Percentiles rank a stretch among this genome's conserved stretches.
phyloP scores from a whole-genome alignment of 2,888 invertebrate genomes.

The Drosophila barbarae region DNA sequence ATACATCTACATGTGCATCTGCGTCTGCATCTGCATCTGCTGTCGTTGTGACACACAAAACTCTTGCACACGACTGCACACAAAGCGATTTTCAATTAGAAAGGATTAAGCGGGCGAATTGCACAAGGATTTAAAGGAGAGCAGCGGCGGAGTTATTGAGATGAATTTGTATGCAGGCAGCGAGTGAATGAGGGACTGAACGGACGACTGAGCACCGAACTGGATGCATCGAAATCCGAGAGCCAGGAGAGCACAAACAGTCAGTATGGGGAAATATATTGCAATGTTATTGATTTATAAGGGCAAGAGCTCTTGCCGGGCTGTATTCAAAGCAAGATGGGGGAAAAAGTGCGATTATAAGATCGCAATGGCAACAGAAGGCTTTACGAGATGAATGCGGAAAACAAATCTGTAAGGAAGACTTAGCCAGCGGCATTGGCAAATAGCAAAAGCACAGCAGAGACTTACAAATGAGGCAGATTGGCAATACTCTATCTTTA shows the following conservation, averaged over 20 bases:
- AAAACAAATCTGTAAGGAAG: slow-evolving; percentile 53
- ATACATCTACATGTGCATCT: slow-evolving; percentile 1
- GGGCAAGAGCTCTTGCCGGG: slow-evolving; percentile 55
- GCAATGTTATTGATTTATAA: slow-evolving; percentile 70
- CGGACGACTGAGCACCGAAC: slow-evolving; percentile 35
- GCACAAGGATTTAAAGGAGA: slow-evolving; percentile 68
- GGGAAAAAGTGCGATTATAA: slow-evolving; percentile 14
- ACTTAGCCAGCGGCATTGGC: slow-evolving; percentile 39
- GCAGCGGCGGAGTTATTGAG: slow-evolving; percentile 63
- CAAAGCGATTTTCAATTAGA: slow-evolving; percentile 72
- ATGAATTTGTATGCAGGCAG: slow-evolving; percentile 64
- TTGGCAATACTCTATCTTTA: slow-evolving; percentile 41
- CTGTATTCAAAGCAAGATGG: slow-evolving; percentile 11
- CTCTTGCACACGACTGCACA: slow-evolving; percentile 44
- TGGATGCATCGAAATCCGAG: slow-evolving; percentile 38
- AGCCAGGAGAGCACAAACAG: slow-evolving; percentile 30
- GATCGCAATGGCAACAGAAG: slow-evolving; percentile 19
- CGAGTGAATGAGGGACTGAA: slow-evolving; percentile 44
- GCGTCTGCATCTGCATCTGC: slow-evolving; percentile 6
- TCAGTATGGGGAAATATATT: slow-evolving; percentile 63
- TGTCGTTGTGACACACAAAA: slow-evolving; percentile 30
- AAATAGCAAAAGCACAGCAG: slow-evolving; percentile 40
- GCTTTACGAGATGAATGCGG: slow-evolving; percentile 9
- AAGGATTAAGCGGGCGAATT: slow-evolving; percentile 69
- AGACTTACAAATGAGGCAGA: slow-evolving; percentile 46